phyloP scores from a whole-genome alignment of 2,797 vertebrate genomes.

The Centropyge bicolor region DNA sequence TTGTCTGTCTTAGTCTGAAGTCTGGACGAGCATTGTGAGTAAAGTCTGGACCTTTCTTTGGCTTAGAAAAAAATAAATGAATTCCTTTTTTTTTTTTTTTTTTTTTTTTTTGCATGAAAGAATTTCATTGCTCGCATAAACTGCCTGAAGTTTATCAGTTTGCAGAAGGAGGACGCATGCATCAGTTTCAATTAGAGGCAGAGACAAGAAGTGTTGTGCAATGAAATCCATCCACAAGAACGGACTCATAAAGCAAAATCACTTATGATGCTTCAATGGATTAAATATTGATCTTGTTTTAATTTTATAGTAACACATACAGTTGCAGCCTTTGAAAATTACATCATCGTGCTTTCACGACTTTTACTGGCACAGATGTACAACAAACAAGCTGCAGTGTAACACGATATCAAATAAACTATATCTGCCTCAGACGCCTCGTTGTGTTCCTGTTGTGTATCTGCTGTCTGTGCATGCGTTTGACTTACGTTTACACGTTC shows the following conservation, averaged over 20 bases:
- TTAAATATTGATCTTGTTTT: slow-evolving; percentile 56
- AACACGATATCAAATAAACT: slow-evolving; percentile 44
- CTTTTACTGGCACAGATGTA: slow-evolving; percentile 41
- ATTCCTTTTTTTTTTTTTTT: slow-evolving; percentile 44
- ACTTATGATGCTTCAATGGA: slow-evolving; percentile 30
- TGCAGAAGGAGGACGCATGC: slow-evolving; percentile 10
- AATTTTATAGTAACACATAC: slow-evolving; percentile 29
- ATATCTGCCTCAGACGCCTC: slow-evolving; percentile 39
- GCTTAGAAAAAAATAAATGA: slow-evolving; percentile 75
- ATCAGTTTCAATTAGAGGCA: slow-evolving; percentile 38
- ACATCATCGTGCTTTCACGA: slow-evolving; percentile 30
- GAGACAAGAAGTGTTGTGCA: slow-evolving; percentile 13
- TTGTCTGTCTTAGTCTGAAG: slow-evolving; percentile 91
- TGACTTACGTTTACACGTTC: slow-evolving; percentile 53
- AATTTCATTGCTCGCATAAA: slow-evolving; percentile 50
- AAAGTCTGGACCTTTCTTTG: slow-evolving; percentile 92
- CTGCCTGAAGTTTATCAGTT: slow-evolving; percentile 49
- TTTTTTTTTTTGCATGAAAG: slow-evolving; percentile 79
- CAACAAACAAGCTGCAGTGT: slow-evolving; percentile 36
- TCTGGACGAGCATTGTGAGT: slow-evolving; percentile 90
- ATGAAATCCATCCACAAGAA: slow-evolving; percentile 44
- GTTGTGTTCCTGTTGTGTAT: slow-evolving; percentile 43
- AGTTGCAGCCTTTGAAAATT: slow-evolving; percentile 30
- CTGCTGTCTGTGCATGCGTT: slow-evolving; percentile 43
- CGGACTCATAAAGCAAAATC: slow-evolving; percentile 35